Base-by-base conservation (phyloP, 2,797 vertebrate species). In the Sebastolobus alascanus region DNA sequence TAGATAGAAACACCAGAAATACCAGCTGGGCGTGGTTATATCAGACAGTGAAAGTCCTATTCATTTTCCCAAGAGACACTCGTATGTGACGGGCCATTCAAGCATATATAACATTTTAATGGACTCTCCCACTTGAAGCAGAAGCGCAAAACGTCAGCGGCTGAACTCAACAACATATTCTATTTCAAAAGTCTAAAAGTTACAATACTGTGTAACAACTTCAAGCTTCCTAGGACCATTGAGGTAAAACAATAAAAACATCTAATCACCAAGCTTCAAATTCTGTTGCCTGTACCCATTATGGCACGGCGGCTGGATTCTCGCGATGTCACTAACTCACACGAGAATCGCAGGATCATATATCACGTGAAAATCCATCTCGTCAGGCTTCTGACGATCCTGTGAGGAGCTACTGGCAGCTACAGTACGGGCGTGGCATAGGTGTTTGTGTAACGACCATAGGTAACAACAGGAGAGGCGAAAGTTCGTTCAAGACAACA, bases 31-130 rank as follows among this genome's bases (percentile, higher is more conserved):
- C 2, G 40, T 61, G 54, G 50, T 27, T 61, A 59, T 31, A 70
- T n/a, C 25, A 73, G 64, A 68, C 31, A 73, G 59, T 65, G 38
- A 69, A 31, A 74, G 52, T 66, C 20, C 18, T 29, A 37, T 54
- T 52, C 60, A 46, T 71, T 54, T 79, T 43, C 67, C 67, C 56
- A 54, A 46, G 52, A 75, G 35, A 72, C 55, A 27, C 66, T 43
- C 56, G 40, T 9, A 66, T 29, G 18, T 67, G 73, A 38, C 61
- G 33, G 59, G 43, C 68, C 79, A 69, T 65, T 77, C 55, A 64
- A 73, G 79, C 71, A 80, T 83, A 70, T 56, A 55, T 83, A 83
- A 83, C 37, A 82, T 55, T 80, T 86, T 82, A 87, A 86, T 87
- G 84, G 79, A 80, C 46, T 76, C 60, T 67, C 10, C 16, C 31